Evolutionary conservation across 2,797 vertebrate genomes (phyloP).

Genomic region (Manis crassicaudata): DNA sequence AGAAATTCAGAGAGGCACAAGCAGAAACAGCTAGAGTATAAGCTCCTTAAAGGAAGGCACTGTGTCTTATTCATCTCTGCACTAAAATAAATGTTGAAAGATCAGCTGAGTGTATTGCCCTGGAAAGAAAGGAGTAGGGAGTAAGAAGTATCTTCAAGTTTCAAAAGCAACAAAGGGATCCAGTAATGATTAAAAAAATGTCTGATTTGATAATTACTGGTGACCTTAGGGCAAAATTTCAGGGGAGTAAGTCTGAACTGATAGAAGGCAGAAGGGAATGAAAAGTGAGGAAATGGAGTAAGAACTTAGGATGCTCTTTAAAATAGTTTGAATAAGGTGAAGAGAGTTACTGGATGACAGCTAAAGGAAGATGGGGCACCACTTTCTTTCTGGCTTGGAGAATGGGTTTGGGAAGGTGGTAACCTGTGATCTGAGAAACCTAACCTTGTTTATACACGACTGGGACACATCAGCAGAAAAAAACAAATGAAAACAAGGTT

Average conservation of each 20-base stretch:
- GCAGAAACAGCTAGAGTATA: neutral
- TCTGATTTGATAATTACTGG: neutral
- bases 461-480: constrained; percentile 14
- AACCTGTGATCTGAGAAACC: neutral
- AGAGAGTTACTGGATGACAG: neutral
- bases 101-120: neutral
- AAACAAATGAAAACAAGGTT: constrained; percentile 33
- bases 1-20: neutral
- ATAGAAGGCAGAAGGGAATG: neutral
- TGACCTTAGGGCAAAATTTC: constrained; percentile 9
- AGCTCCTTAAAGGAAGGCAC: neutral
- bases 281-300: neutral
- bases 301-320: constrained; percentile 6
- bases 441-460: neutral
- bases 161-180: neutral
- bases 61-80: neutral
- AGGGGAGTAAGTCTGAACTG: neutral
- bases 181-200: neutral
- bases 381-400: neutral
- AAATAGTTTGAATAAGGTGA: neutral
- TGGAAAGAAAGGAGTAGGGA: neutral
- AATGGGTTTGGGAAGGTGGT: neutral
- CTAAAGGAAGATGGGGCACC: neutral
- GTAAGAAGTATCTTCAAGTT: neutral
- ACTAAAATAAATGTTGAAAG: neutral